Percentiles rank a stretch among this genome's conserved stretches.
Conservation (phyloP, 2,113 vertebrate genomes). For the Tychaedon coryphoeus region DNA sequence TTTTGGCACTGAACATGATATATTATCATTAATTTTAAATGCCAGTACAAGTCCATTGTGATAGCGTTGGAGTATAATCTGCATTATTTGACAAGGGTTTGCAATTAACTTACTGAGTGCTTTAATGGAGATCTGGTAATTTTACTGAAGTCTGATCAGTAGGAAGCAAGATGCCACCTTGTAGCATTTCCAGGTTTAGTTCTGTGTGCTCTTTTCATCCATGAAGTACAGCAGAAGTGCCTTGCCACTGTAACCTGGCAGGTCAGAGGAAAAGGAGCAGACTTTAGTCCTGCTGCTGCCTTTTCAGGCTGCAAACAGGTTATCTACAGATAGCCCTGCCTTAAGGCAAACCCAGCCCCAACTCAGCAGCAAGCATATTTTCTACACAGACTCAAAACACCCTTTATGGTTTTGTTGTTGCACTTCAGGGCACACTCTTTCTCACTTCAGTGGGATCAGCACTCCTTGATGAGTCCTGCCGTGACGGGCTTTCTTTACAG, state of each 20-base stretch:
- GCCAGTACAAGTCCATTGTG: background rate
- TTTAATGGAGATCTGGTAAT: background rate
- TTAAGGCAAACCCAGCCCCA: background rate
- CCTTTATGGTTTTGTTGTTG: background rate
- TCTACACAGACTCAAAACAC: background rate
- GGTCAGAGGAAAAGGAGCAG: background rate
- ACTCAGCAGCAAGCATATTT: background rate
- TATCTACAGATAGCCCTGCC: background rate
- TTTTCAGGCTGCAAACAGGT: background rate
- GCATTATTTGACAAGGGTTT: background rate
- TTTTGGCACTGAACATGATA: background rate
- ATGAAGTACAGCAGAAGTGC: background rate
- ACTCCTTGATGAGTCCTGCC: background rate
- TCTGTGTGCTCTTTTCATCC: background rate
- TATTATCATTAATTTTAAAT: constrained; percentile 5
- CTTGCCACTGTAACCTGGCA: background rate
- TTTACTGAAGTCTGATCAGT: background rate
- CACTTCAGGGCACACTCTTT: background rate
- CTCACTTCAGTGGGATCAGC: background rate
- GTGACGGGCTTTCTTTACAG: background rate
- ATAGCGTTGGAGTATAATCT: background rate
- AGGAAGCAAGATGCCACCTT: background rate
- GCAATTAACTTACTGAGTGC: background rate
- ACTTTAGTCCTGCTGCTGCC: background rate
- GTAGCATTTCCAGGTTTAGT: background rate